Base-by-base conservation (phyloP, 2,888 invertebrate species). In the Polylopha cassiicola region DNA sequence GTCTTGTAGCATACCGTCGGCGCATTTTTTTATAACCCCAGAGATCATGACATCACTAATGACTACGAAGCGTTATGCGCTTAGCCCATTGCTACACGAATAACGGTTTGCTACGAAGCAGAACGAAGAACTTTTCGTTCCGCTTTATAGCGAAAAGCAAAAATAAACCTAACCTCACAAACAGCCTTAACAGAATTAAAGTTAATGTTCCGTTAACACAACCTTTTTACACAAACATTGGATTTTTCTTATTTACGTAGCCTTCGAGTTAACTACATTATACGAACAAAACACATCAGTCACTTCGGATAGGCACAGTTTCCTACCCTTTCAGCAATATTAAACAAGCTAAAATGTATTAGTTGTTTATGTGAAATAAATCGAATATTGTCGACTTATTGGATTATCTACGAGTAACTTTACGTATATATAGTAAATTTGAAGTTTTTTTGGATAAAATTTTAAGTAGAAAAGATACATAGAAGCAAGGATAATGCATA, bases 201-300 rank as follows among this genome's bases (percentile, higher is more conserved):
- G 29, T 34, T 41, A 41, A 41, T 41, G 41, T 41, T 36, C 29
- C 41, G 41, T 41, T 36, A 24, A 41, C 18, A 18, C 23, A 30
- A 41, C 24, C 41, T 36, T 34, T 24, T 29, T 14, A 36, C 13
- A 36, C 16, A 41, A 30, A 36, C 34, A 41, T 26, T 17, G 26
- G 11, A 26, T 30, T 15, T 24, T 41, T 31, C 23, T 16, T 39
- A 36, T 36, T 24, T 29, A 21, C 34, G 33, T 21, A 34, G 32
- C 17, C 33, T 5, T n/a, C 6, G 3, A 22, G n/a, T n/a, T 22
- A n/a, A 4, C 4, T 32, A 38, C 29, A 29, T 39, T 31, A 67
- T 64, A 58, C 57, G 61, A 69, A 64, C 59, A 64, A 69, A 74
- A 72, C 61, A 69, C 68, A 75, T 74, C 73, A 68, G 65, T 74